Evolutionary conservation across 2,113 vertebrate genomes (phyloP).

Genomic region (Caloenas nicobarica): DNA sequence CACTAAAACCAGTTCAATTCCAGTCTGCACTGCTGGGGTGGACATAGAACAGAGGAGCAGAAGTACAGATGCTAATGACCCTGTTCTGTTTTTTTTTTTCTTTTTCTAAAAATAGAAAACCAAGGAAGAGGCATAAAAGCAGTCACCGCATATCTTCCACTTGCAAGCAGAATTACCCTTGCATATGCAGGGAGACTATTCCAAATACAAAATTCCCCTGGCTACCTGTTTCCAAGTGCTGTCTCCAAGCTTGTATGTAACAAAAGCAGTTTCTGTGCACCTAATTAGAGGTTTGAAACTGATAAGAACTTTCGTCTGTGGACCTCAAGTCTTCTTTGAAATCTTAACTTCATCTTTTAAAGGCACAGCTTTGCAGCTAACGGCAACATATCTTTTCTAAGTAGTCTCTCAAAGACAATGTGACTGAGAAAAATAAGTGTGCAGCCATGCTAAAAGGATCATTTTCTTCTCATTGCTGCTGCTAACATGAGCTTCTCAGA

Average conservation of each 20-base stretch:
- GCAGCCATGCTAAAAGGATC: background rate
- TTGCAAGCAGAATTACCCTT: background rate
- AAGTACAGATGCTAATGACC: background rate
- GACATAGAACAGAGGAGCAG: background rate
- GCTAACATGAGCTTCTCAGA: background rate
- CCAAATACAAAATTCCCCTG: background rate
- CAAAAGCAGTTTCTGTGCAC: background rate
- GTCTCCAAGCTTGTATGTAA: background rate
- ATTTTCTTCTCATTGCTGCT: background rate
- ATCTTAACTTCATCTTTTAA: background rate
- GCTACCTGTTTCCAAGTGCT: background rate
- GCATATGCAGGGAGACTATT: background rate
- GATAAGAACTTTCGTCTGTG: background rate
- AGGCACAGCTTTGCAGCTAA: background rate
- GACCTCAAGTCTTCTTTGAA: background rate
- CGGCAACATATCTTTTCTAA: background rate
- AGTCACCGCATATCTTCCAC: background rate
- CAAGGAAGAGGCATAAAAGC: background rate
- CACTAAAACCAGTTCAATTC: slow-evolving; percentile 50
- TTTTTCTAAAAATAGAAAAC: background rate
- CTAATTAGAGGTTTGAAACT: background rate
- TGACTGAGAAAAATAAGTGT: fast-evolving
- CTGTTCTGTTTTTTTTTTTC: background rate
- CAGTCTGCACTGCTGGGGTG: background rate
- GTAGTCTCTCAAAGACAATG: background rate